phyloP scores from a whole-genome alignment of 2,797 vertebrate genomes.

The Aeoliscus strigatus region DNA sequence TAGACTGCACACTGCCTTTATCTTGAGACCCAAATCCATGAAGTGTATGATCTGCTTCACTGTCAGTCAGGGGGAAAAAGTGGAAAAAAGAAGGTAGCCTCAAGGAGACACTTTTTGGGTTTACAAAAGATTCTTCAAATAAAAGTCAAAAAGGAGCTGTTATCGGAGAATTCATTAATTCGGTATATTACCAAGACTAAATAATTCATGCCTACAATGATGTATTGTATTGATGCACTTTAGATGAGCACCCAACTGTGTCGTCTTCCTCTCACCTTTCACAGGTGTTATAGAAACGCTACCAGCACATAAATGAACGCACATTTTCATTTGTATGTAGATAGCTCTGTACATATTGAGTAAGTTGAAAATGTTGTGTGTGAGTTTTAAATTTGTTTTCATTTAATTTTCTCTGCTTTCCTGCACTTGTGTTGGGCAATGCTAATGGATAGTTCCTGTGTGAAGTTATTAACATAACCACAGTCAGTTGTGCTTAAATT shows the following conservation, averaged over 20 bases:
- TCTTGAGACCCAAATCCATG: conserved; percentile 44
- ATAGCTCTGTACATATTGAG: no score
- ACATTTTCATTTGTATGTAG: no score
- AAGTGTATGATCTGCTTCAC: conserved; percentile 38
- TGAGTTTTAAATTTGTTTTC: conserved; percentile 64
- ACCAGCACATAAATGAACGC: no score
- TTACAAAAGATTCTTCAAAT: conserved; percentile 23
- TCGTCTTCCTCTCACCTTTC: no score
- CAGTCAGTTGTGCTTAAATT: conserved; percentile 32
- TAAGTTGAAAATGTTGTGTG: no score
- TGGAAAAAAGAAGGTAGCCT: conserved; percentile 29
- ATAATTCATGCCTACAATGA: conserved; percentile 10
- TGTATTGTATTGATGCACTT: no score
- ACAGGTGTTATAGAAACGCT: no score
- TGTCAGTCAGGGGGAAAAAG: conserved; percentile 38
- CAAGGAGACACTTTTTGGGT: conserved; percentile 11
- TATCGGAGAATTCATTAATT: conserved; percentile 13
- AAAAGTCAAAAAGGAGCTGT: conserved; percentile 10
- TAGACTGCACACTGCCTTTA: conserved; percentile 46
- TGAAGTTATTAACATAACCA: conserved; percentile 59
- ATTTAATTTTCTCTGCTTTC: conserved; percentile 39
- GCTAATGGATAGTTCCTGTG: conserved; percentile 64
- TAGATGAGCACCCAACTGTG: background rate
- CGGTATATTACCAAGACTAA: conserved; percentile 5
- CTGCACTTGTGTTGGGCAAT: conserved; percentile 39